Evolutionary conservation across 1,140 invertebrate species (phyloP), one percentile per base, ranked within the genome.

Genomic region (Pseudomyrmex flavicornis): DNA sequence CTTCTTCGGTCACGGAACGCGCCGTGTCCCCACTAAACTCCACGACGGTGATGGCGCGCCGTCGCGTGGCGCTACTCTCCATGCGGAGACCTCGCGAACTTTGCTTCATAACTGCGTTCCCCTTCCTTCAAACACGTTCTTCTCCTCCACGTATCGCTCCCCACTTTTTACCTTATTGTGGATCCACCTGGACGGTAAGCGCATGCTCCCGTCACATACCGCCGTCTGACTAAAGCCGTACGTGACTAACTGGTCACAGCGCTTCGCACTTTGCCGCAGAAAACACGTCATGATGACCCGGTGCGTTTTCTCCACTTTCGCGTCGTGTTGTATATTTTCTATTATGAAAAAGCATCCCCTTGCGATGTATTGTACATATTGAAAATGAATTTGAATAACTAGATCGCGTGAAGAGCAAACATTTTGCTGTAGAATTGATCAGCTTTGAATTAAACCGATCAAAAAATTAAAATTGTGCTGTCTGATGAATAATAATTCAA

Each of bases 41-140:
- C 10, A 52, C 35, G 9, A 50, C n/a, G 20, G 20, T 52, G 79
- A 73, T 69, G 72, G 70, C 82, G 87, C 89, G 85, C 89, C 89
- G 91, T 91, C 88, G 85, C 88, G 91, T 91, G 90, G 91, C 91
- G 91, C 91, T 89, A 90, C 86, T 66, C 82, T 72, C 72, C 66
- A 20, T 54, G 85, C 90, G 91, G 91, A 91, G 90, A 91, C 90
- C 90, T 92, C 91, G 91, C 89, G 91, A 92, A 92, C 90, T 84
- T 88, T 61, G 44, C 52, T 54, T 72, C 61, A 58, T 50, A 80
- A 80, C 66, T 72, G 59, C 76, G 1, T 80, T 58, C 75, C 77
- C 85, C 65, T 83, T 50, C 87, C 65, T 50, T 65, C 20, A 52
- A 17, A 76, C 68, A 61, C 44, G 22, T 46, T 56, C 50, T 20